Conservation (phyloP, 2,888 invertebrate genomes). For the Scaptomyza reducta region DNA sequence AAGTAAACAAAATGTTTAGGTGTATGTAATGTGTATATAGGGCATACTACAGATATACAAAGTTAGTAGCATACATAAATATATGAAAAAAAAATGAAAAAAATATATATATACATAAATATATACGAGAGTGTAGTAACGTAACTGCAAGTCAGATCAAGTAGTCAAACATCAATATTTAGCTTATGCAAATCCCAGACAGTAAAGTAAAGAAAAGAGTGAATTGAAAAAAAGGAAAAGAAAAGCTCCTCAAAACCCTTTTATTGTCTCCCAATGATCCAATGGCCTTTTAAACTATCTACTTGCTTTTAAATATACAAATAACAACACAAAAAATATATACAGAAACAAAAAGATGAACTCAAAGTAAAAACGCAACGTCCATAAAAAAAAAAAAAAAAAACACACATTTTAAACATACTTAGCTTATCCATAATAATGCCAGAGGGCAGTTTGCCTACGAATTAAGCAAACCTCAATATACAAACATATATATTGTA, state of each 20-base stretch:
- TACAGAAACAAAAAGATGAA: slow-evolving; percentile 13
- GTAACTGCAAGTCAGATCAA: slow-evolving; percentile 38
- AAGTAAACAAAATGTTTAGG: slow-evolving; percentile 22
- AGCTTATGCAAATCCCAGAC: slow-evolving; percentile 19
- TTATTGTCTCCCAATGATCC: slow-evolving; percentile 46
- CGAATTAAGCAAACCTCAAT: slow-evolving; percentile 33
- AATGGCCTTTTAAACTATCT: slow-evolving; percentile 28
- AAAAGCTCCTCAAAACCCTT: slow-evolving; percentile 11
- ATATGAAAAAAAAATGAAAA: slow-evolving; percentile 14
- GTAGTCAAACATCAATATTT: slow-evolving; percentile 23
- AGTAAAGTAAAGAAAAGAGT: slow-evolving; percentile 18
- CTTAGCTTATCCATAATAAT: slow-evolving; percentile 42
- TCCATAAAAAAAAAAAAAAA: slow-evolving; percentile 44
- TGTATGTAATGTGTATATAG: slow-evolving; percentile 60
- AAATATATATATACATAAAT: slow-evolving; percentile 1
- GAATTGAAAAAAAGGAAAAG: slow-evolving; percentile 1
- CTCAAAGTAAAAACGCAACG: slow-evolving; percentile 63
- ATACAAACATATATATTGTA: slow-evolving; percentile 14
- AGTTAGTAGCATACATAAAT: slow-evolving; percentile 38
- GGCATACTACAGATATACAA: slow-evolving; percentile 45
- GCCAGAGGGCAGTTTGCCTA: slow-evolving; percentile 29
- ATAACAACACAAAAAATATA: slow-evolving; percentile 1
- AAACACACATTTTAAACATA: slow-evolving; percentile 41
- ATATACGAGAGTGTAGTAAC: slow-evolving; percentile 15
- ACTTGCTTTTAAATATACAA: slow-evolving; percentile 23